These are phyloP conservation scores for Crotalus tigris DNA, from an alignment of 2,113 vertebrate species.

Conservation along the genomic window DNA sequence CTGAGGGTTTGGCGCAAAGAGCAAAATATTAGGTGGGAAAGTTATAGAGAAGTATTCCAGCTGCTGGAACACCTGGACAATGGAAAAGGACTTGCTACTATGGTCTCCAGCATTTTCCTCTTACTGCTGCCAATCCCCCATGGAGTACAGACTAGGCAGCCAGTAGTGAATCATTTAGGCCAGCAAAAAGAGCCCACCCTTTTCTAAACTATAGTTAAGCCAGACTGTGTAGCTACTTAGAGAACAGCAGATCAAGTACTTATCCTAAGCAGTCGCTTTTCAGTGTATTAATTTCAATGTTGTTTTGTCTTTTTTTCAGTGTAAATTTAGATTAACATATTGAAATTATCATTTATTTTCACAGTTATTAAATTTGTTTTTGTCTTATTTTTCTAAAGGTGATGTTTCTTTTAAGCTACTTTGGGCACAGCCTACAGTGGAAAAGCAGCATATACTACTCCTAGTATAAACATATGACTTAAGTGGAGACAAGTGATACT, in stretches of 20 bases:
- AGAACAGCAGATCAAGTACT: neutral
- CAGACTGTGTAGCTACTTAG: neutral
- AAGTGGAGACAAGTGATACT: neutral
- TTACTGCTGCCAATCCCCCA: neutral
- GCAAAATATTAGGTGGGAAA: neutral
- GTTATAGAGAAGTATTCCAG: neutral
- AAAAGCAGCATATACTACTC: neutral
- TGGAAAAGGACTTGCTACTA: neutral
- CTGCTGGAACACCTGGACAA: neutral
- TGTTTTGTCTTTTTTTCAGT: neutral
- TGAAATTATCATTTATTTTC: neutral
- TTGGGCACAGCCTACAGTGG: neutral
- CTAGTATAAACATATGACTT: neutral
- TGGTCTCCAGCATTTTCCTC: neutral
- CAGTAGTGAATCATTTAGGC: neutral
- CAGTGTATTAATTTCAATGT: neutral
- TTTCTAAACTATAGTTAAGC: neutral
- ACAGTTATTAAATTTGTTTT: neutral
- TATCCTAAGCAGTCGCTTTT: neutral
- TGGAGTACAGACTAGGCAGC: neutral
- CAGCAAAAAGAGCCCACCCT: neutral
- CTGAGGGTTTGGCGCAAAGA: neutral
- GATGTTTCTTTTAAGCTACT: neutral
- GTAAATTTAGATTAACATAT: neutral
- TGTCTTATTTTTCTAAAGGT: neutral